These are phyloP conservation scores for Drosophila cyrtoloma DNA, from an alignment of 2,888 invertebrate species.

Conservation along the genomic window DNA sequence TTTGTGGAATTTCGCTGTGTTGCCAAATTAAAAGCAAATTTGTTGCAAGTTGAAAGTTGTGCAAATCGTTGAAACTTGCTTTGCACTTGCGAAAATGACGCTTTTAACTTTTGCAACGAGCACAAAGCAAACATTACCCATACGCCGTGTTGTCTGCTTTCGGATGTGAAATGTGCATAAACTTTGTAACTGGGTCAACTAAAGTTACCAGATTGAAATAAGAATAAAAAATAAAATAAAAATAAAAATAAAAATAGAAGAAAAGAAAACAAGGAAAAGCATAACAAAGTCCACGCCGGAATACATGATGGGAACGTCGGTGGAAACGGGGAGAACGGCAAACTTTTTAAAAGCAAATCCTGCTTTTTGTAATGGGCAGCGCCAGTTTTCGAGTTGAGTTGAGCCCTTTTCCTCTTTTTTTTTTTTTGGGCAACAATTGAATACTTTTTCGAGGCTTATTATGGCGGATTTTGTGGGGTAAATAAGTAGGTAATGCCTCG, in stretches of 20 bases:
- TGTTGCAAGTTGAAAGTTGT: slow-evolving; percentile 40
- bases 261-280: slow-evolving; percentile 9
- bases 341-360: slow-evolving; percentile 54
- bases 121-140: slow-evolving; percentile 63
- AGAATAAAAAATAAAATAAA: slow-evolving; percentile 1
- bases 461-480: slow-evolving; percentile 25
- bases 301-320: slow-evolving; percentile 3
- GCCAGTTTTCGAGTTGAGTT: slow-evolving; percentile 26
- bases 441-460: slow-evolving; percentile 50
- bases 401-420: neutral
- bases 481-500: slow-evolving; percentile 35
- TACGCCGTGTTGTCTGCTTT: slow-evolving; percentile 70
- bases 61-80: slow-evolving; percentile 4
- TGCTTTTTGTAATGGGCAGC: slow-evolving; percentile 46
- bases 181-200: slow-evolving; percentile 61
- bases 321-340: neutral
- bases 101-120: slow-evolving; percentile 46
- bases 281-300: slow-evolving; percentile 36
- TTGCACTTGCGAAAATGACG: slow-evolving; percentile 24
- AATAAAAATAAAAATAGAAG: neutral
- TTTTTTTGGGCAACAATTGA: slow-evolving; percentile 55
- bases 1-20: slow-evolving; percentile 27
- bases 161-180: slow-evolving; percentile 55
- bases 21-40: slow-evolving; percentile 74
- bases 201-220: slow-evolving; percentile 38